Evolutionary conservation across 2,888 invertebrate genomes (phyloP).

Genomic region (Herminia tarsipennalis): DNA sequence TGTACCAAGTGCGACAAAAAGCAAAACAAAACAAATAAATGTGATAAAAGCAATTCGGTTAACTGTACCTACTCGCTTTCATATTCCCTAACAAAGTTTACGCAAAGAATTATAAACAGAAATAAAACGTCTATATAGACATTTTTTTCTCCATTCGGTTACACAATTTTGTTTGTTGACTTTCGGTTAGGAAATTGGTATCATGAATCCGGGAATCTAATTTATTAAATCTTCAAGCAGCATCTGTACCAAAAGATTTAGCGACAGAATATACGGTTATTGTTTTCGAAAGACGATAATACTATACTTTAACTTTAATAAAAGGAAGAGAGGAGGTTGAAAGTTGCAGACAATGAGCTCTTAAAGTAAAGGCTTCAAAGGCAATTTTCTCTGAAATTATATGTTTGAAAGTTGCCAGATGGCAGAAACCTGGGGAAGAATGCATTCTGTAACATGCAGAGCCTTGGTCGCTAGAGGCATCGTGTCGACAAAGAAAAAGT

Average conservation of each 20-base stretch:
- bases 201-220: conserved; percentile 43
- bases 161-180: conserved; percentile 45
- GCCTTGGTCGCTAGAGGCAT: conserved; percentile 33
- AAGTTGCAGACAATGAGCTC: conserved; percentile 46
- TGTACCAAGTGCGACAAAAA: conserved; percentile 32
- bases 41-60: conserved; percentile 59
- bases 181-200: conserved; percentile 42
- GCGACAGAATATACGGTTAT: conserved; percentile 20
- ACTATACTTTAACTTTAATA: conserved; percentile 28
- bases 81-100: conserved; percentile 50
- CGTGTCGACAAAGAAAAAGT: conserved; percentile 56
- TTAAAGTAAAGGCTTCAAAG: conserved; percentile 48
- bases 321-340: conserved; percentile 27
- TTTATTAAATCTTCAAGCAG: conserved; percentile 21
- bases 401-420: conserved; percentile 64
- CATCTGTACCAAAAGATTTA: conserved; percentile 18
- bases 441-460: conserved; percentile 51
- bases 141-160: conserved; percentile 40
- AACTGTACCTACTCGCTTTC: conserved; percentile 53
- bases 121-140: conserved; percentile 44
- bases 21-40: conserved; percentile 52
- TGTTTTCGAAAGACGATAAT: conserved; percentile 30
- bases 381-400: conserved; percentile 61
- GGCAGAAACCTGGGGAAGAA: conserved; percentile 50
- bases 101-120: conserved; percentile 34